Conservation (phyloP, 2,113 vertebrate species). For the Crotalus viridis region DNA sequence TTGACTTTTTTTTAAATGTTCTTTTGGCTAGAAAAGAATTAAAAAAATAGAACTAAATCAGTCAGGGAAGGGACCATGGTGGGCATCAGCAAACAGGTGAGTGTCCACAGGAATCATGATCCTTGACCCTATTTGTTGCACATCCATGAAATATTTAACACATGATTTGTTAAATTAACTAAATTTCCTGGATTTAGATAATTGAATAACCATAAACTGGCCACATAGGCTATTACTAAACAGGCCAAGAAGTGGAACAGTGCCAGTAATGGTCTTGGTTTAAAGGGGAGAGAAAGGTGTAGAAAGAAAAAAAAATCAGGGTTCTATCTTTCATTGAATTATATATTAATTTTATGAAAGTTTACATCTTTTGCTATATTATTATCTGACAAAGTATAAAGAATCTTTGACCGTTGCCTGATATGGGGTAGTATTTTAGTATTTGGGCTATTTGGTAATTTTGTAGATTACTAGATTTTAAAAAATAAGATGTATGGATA, state of each 20-base stretch:
- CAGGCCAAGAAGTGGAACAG: not conserved
- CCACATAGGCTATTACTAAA: too few species aligned
- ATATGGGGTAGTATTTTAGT: not conserved
- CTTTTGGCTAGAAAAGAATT: not conserved
- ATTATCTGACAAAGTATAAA: not conserved
- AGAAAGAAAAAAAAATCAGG: not conserved
- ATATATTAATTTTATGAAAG: not conserved
- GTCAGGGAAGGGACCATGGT: not conserved
- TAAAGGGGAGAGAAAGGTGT: not conserved
- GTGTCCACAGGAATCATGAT: not conserved
- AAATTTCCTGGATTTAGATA: not conserved
- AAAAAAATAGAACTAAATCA: not conserved
- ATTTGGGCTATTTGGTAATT: not conserved
- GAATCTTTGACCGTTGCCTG: not conserved
- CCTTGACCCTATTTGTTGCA: not conserved
- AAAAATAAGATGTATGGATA: not conserved
- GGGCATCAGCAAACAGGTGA: not conserved
- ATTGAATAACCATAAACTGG: not conserved
- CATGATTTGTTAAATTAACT: not conserved
- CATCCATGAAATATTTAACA: not conserved
- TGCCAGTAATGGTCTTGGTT: not conserved
- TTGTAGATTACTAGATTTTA: not conserved
- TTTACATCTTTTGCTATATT: not conserved
- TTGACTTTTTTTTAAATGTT: not conserved
- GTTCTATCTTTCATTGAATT: not conserved